These are phyloP conservation scores for Odontomachus brunneus DNA, from an alignment of 1,140 invertebrate genomes.

Conservation along the genomic window DNA sequence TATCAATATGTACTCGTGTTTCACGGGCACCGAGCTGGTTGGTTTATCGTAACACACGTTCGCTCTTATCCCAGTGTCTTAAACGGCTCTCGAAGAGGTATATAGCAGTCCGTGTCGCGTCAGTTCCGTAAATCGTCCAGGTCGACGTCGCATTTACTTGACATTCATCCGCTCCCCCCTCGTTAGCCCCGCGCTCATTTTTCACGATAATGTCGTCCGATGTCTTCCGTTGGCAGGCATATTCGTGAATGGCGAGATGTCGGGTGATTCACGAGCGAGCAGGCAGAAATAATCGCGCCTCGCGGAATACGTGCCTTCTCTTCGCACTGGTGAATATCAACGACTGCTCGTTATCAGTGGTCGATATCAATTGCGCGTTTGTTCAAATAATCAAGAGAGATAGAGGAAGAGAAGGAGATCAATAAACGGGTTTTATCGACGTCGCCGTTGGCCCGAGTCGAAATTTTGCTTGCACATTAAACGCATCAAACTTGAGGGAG, in stretches of 20 bases:
- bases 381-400: background rate
- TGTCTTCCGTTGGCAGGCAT: constrained; percentile 44
- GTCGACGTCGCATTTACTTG: constrained; percentile 66
- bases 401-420: background rate
- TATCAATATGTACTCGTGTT: background rate
- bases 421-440: constrained; percentile 6
- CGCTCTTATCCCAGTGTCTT: background rate
- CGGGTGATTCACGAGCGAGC: constrained; percentile 58
- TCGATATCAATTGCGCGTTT: constrained; percentile 38
- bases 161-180: constrained; percentile 65
- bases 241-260: constrained; percentile 67
- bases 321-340: constrained; percentile 22
- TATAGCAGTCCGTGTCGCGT: background rate
- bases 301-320: background rate
- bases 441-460: background rate
- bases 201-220: constrained; percentile 64
- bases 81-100: constrained; percentile 34
- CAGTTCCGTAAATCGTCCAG: constrained; percentile 31
- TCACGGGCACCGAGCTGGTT: background rate
- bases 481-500: no score
- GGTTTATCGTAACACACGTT: background rate
- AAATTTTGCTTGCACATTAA: background rate
- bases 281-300: constrained; percentile 61
- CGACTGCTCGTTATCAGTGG: constrained; percentile 26
- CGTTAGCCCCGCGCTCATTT: constrained; percentile 67